Evolutionary conservation across 2,113 vertebrate species (phyloP).

Genomic region (Lota lota): DNA sequence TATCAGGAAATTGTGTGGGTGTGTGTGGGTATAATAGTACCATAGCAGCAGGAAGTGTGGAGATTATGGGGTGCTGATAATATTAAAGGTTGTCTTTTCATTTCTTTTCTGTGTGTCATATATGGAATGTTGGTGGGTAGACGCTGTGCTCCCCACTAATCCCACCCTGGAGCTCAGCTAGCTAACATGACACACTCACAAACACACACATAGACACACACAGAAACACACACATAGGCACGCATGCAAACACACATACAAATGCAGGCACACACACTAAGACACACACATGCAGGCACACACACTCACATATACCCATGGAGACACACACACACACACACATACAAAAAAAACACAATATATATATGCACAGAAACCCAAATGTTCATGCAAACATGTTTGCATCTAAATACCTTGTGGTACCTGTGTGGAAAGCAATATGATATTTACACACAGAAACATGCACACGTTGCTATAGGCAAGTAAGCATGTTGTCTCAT

Average conservation of each 20-base stretch:
- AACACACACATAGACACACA: conserved; percentile 49
- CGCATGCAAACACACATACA: conserved; percentile 20
- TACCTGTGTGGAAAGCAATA: too few relatives aligned
- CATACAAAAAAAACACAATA: not conserved
- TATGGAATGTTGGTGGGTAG: conserved; percentile 74
- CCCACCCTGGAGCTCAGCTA: conserved; percentile 69
- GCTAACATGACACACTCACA: conserved; percentile 51
- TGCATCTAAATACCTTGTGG: too few relatives aligned
- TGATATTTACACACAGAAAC: not conserved
- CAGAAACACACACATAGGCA: conserved; percentile 38
- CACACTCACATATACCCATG: conserved; percentile 37
- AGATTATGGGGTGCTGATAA: conserved; percentile 73
- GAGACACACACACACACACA: conserved; percentile 14
- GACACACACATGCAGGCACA: conserved; percentile 50
- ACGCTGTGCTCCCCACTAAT: conserved; percentile 69
- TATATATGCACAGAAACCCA: conserved; percentile 19
- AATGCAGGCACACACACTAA: not conserved
- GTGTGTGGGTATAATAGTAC: conserved; percentile 62
- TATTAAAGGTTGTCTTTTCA: conserved; percentile 76
- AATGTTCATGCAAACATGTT: not conserved
- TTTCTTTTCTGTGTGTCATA: conserved; percentile 64
- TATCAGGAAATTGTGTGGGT: conserved; percentile 36
- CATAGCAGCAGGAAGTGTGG: conserved; percentile 12
- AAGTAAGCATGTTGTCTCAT: conserved; percentile 66
- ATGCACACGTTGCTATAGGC: conserved; percentile 56